Evolutionary conservation across 2,113 vertebrate species (phyloP).

Genomic region (Pluvianellus socialis): DNA sequence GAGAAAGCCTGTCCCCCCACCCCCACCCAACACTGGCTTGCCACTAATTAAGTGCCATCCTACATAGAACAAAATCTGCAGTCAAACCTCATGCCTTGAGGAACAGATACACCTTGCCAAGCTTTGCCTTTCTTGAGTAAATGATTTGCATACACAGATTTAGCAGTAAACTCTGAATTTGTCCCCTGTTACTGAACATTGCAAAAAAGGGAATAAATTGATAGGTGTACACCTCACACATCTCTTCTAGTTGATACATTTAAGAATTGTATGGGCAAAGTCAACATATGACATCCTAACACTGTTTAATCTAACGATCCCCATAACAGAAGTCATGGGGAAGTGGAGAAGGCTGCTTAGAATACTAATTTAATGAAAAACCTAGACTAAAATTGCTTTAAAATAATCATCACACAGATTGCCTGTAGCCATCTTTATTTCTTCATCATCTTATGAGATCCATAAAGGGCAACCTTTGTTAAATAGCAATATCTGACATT

Average conservation of each 20-base stretch:
- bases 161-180: neutral
- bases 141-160: neutral
- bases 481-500: conserved; percentile 69
- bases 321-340: neutral
- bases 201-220: neutral
- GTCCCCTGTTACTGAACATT: neutral
- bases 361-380: conserved; percentile 16
- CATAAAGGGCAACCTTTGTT: conserved; percentile 71
- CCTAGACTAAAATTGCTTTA: neutral
- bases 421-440: neutral
- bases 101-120: neutral
- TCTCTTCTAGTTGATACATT: neutral
- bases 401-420: conserved; percentile 1
- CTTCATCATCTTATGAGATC: conserved; percentile 9
- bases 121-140: neutral
- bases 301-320: neutral
- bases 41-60: neutral
- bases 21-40: neutral
- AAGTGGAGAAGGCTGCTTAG: neutral
- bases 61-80: neutral
- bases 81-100: neutral
- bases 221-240: neutral
- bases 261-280: neutral
- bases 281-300: neutral
- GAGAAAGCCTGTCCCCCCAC: neutral